Conservation (phyloP, 2,113 vertebrate species). For the Brachirus orientalis region DNA sequence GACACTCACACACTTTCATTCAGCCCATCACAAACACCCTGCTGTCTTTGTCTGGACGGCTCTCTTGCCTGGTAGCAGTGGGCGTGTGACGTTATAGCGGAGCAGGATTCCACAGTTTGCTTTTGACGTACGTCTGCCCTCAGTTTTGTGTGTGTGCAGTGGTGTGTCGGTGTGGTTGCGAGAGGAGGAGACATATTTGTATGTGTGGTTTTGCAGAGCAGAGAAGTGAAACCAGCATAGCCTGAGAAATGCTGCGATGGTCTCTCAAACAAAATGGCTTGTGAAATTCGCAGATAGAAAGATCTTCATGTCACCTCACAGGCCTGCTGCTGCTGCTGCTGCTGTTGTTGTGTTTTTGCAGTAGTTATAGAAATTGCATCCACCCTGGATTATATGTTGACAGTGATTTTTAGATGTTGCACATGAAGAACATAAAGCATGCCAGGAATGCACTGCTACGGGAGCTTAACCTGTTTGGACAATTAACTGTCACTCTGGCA, state of each 20-base stretch:
- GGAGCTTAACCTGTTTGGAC: slow-evolving; percentile 49
- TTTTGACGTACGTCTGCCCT: slow-evolving; percentile 62
- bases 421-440: slow-evolving; percentile 34
- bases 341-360: slow-evolving; percentile 29
- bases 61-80: slow-evolving; percentile 42
- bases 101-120: slow-evolving; percentile 73
- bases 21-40: slow-evolving; percentile 44
- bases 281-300: slow-evolving; percentile 38
- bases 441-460: slow-evolving; percentile 49
- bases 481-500: slow-evolving; percentile 33
- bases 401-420: slow-evolving; percentile 37
- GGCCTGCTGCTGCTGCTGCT: slow-evolving; percentile 15
- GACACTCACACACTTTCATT: slow-evolving; percentile 65
- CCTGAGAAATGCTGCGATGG: slow-evolving; percentile 40
- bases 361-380: slow-evolving; percentile 11
- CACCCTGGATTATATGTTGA: slow-evolving; percentile 19
- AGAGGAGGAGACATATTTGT: slow-evolving; percentile 27
- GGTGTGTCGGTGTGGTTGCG: slow-evolving; percentile 18
- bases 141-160: slow-evolving; percentile 1
- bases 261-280: slow-evolving; percentile 31
- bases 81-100: slow-evolving; percentile 66
- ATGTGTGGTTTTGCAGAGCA: slow-evolving; percentile 58
- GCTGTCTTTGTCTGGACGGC: slow-evolving; percentile 39
- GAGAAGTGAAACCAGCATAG: slow-evolving; percentile 77
- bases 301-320: background rate